Percentiles rank a stretch among this genome's conserved stretches.
These are phyloP conservation scores for Anthrax anthrax DNA, from an alignment of 2,888 invertebrate genomes.

Conservation along the genomic window DNA sequence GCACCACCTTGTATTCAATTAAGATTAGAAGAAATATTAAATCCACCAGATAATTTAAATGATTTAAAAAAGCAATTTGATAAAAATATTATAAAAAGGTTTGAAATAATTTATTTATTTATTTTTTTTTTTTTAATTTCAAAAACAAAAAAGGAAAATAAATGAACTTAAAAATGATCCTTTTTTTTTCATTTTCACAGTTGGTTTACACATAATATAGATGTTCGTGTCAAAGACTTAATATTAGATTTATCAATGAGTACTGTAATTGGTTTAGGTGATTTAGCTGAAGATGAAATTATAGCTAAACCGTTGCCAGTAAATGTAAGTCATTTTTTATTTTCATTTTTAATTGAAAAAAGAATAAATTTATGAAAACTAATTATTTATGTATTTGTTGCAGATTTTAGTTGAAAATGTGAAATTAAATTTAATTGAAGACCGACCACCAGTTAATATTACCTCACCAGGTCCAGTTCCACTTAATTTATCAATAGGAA, in stretches of 20 bases:
- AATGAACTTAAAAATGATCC: slow-evolving; percentile 1
- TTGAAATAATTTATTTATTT: slow-evolving; percentile 4
- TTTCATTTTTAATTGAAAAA: not conserved
- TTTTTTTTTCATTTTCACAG: slow-evolving; percentile 14
- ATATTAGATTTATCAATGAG: slow-evolving; percentile 61
- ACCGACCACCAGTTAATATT: slow-evolving; percentile 64
- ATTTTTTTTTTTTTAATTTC: not conserved
- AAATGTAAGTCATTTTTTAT: slow-evolving; percentile 42
- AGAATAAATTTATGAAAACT: not conserved
- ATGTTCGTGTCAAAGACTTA: slow-evolving; percentile 50
- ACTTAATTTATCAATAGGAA: slow-evolving; percentile 56
- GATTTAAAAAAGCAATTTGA: slow-evolving; percentile 18
- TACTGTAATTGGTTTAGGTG: slow-evolving; percentile 64
- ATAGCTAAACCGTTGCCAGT: slow-evolving; percentile 66
- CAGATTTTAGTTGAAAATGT: slow-evolving; percentile 63
- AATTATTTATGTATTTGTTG: not conserved
- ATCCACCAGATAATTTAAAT: slow-evolving; percentile 26
- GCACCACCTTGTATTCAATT: slow-evolving; percentile 43
- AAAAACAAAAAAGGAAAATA: too few relatives aligned
- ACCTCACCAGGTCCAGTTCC: slow-evolving; percentile 73
- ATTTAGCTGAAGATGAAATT: slow-evolving; percentile 78
- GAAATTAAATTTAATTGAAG: slow-evolving; percentile 63
- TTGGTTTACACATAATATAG: slow-evolving; percentile 38
- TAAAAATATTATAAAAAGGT: slow-evolving; percentile 31
- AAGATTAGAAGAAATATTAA: slow-evolving; percentile 45